Conservation (phyloP, 2,113 vertebrate species). For the Aleadryas rufinucha region DNA sequence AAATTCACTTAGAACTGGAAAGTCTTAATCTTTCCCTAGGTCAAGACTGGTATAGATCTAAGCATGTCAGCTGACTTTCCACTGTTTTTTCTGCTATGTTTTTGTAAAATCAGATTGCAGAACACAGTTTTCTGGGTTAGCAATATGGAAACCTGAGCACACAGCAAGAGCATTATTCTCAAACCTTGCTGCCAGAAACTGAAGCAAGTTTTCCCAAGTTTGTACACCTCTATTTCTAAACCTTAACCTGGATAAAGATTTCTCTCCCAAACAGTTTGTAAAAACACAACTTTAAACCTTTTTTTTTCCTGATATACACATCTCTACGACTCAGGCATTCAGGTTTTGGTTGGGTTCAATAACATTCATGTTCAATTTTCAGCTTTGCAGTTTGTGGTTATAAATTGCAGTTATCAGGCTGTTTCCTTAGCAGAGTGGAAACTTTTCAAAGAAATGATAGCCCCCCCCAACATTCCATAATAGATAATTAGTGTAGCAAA, state of each 20-base stretch:
- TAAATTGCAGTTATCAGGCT: neutral
- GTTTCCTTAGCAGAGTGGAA: neutral
- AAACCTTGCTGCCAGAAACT: neutral
- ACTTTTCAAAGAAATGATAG: neutral
- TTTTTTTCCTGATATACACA: neutral
- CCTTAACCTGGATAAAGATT: neutral
- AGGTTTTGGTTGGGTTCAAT: neutral
- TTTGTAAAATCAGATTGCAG: neutral
- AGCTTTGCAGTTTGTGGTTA: neutral
- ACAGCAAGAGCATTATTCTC: neutral
- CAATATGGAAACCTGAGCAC: neutral
- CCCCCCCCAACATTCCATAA: neutral
- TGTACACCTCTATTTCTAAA: neutral
- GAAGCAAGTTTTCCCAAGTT: neutral
- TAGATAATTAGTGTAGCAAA: neutral
- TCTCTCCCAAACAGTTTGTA: neutral
- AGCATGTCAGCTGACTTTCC: neutral
- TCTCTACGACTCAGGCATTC: neutral
- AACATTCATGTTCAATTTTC: neutral
- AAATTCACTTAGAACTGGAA: neutral
- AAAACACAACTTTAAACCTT: neutral
- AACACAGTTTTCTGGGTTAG: neutral
- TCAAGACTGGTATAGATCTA: neutral
- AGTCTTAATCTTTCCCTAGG: neutral
- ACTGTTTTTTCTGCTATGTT: neutral